Evolutionary conservation across 2,113 vertebrate genomes (phyloP).

Genomic region (Aphyosemion australe): DNA sequence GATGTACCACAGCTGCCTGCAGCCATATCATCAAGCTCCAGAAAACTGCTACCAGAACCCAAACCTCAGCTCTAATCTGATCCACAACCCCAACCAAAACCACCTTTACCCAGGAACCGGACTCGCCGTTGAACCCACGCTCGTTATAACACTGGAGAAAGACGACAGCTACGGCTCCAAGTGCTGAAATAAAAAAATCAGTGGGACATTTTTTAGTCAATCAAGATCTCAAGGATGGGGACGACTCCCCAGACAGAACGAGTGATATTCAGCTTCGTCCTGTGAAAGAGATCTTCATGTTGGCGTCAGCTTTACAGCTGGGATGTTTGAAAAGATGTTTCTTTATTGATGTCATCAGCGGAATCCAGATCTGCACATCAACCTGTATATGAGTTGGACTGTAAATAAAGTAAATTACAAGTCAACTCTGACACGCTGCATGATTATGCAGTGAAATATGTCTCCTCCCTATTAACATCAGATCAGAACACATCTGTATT

Average conservation of each 20-base stretch:
- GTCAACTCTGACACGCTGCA: neutral
- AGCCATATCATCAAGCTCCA: constrained; percentile 41
- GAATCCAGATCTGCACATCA: constrained; percentile 2
- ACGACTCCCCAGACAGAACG: neutral
- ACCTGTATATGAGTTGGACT: constrained; percentile 15
- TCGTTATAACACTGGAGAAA: constrained; percentile 95
- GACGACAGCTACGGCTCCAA: constrained; percentile 81
- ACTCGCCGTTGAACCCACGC: constrained; percentile 87
- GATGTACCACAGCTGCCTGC: constrained; percentile 67
- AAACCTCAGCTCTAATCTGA: constrained; percentile 60
- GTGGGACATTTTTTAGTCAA: constrained; percentile 6
- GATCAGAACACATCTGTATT: constrained; percentile 31
- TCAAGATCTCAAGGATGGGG: neutral
- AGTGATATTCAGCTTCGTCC: constrained; percentile 6
- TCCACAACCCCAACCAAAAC: constrained; percentile 73
- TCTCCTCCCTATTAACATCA: neutral
- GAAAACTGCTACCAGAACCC: constrained; percentile 60
- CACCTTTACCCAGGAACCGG: constrained; percentile 85
- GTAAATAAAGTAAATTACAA: constrained; percentile 12
- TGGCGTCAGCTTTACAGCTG: constrained; percentile 1
- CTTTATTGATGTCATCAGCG: constrained; percentile 20
- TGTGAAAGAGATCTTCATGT: constrained; percentile 19
- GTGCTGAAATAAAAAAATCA: constrained; percentile 81
- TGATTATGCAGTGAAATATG: constrained; percentile 8
- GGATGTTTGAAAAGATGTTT: constrained; percentile 12